phyloP scores from a whole-genome alignment of 2,888 invertebrate species.

The Nymphalis c-album region DNA sequence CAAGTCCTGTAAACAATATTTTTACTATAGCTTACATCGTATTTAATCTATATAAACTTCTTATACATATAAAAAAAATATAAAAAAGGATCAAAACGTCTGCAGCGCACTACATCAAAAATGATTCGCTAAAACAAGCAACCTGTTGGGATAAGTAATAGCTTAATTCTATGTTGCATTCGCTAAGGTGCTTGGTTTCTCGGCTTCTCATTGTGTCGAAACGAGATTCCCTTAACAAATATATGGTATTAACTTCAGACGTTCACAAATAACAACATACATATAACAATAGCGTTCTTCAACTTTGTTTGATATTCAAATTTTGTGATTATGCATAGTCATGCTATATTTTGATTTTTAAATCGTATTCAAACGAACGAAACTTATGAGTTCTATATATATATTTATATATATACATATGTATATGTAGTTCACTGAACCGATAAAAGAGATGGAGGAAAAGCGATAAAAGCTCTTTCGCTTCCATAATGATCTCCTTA shows the following conservation, averaged over 20 bases:
- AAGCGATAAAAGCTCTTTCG: too few species aligned
- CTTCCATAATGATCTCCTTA: too few species aligned
- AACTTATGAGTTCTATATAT: neutral
- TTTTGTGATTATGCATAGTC: conserved; percentile 39
- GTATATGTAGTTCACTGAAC: neutral
- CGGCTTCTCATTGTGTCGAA: conserved; percentile 54
- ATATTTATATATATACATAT: too few species aligned
- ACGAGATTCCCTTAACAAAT: conserved; percentile 59
- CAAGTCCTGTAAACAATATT: too few species aligned
- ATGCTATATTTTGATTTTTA: conserved; percentile 25
- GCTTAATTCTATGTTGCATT: conserved; percentile 75
- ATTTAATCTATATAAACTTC: too few species aligned
- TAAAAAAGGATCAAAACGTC: conserved; percentile 37
- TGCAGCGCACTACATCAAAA: conserved; percentile 18
- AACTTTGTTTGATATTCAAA: conserved; percentile 51
- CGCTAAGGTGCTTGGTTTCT: conserved; percentile 73
- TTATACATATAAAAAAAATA: too few species aligned
- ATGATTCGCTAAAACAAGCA: conserved; percentile 59
- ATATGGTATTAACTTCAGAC: conserved; percentile 65
- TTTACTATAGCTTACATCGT: too few species aligned
- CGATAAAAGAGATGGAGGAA: neutral
- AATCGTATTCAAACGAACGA: conserved; percentile 15
- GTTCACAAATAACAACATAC: conserved; percentile 56
- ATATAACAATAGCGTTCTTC: conserved; percentile 50
- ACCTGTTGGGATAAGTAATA: conserved; percentile 75